phyloP scores from a whole-genome alignment of 2,888 invertebrate genomes.

The Microplitis manilae region DNA sequence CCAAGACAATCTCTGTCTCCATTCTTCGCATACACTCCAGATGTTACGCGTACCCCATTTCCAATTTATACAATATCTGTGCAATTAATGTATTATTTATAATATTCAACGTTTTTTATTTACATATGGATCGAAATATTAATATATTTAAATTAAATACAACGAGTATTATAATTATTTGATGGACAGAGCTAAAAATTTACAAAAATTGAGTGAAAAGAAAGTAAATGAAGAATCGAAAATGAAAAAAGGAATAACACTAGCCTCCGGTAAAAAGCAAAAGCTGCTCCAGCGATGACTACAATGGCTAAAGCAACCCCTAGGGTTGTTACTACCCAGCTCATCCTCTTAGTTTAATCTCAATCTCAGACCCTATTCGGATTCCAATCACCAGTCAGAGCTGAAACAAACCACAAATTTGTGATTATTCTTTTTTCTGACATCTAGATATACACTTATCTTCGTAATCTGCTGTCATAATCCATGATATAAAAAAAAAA shows the following conservation, averaged over 20 bases:
- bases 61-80: slow-evolving; percentile 63
- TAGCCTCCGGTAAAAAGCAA: slow-evolving; percentile 64
- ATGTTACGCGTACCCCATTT: slow-evolving; percentile 65
- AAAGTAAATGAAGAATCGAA: slow-evolving; percentile 14
- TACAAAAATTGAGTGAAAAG: not conserved
- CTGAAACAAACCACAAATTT: slow-evolving; percentile 14
- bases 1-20: slow-evolving; percentile 68
- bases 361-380: slow-evolving; percentile 29
- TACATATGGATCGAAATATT: not conserved
- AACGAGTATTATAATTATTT: too few species aligned
- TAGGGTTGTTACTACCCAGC: slow-evolving; percentile 63
- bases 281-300: slow-evolving; percentile 59
- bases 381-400: slow-evolving; percentile 23
- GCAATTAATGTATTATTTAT: slow-evolving; percentile 3
- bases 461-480: too few species aligned
- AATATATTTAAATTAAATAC: not conserved
- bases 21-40: slow-evolving; percentile 68
- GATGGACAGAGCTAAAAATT: too few species aligned
- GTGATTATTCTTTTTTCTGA: not conserved
- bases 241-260: slow-evolving; percentile 38
- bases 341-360: slow-evolving; percentile 41
- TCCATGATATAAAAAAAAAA: too few species aligned
- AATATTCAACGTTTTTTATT: not conserved
- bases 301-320: slow-evolving; percentile 61
- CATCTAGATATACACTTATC: too few species aligned